phyloP scores from a whole-genome alignment of 2,797 vertebrate species.

The Notolepis coatsorum region DNA sequence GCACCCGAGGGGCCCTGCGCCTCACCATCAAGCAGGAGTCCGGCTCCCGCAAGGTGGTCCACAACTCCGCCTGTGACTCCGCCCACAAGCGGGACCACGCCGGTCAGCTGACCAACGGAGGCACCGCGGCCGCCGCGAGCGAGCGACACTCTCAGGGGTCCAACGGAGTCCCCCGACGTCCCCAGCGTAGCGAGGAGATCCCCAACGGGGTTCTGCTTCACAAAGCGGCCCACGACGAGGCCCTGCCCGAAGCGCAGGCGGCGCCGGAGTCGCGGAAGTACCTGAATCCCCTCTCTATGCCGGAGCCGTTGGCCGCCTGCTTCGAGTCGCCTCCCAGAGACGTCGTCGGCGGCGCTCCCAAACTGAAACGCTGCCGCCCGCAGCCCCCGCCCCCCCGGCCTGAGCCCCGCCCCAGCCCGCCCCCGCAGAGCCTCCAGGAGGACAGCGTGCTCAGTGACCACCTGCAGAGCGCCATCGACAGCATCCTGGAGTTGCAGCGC shows the following conservation, averaged over 20 bases:
- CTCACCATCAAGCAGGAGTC: conserved; percentile 88
- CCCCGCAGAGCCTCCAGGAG: conserved; percentile 65
- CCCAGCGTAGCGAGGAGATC: conserved; percentile 29
- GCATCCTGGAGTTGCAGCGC: conserved; percentile 86
- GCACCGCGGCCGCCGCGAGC: conserved; percentile 20
- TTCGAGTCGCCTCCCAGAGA: conserved; percentile 59
- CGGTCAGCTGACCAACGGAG: conserved; percentile 75
- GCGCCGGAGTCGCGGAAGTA: too few relatives aligned
- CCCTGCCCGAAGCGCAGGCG: conserved; percentile 28
- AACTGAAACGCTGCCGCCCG: conserved; percentile 72
- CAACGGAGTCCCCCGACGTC: conserved; percentile 37
- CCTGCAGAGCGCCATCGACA: conserved; percentile 87
- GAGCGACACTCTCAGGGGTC: conserved; percentile 46
- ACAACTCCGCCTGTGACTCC: conserved; percentile 76
- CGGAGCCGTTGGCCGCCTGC: conserved; percentile 46
- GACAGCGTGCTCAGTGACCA: conserved; percentile 83
- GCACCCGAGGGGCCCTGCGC: conserved; percentile 79
- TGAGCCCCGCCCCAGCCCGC: conserved; percentile 54
- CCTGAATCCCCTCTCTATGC: conserved; percentile 38
- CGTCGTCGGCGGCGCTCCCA: conserved; percentile 66
- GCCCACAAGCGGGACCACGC: conserved; percentile 73
- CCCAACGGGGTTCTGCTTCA: conserved; percentile 44
- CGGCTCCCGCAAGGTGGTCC: conserved; percentile 82
- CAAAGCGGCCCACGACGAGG: conserved; percentile 17
- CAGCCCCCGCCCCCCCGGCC: conserved; percentile 55